Conservation (phyloP, 2,888 invertebrate species). For the Drosophila atripex region DNA sequence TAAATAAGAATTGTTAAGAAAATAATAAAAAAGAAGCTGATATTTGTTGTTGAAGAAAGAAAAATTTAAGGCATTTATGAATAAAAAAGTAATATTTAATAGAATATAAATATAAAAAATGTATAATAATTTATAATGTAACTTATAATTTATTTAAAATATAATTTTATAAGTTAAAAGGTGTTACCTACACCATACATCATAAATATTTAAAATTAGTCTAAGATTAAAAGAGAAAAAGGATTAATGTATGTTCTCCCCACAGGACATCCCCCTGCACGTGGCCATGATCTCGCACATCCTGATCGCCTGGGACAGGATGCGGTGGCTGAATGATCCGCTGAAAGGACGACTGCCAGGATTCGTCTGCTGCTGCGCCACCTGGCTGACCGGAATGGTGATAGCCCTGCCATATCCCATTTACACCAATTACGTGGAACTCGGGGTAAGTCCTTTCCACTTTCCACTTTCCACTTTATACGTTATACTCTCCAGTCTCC, state of each 20-base stretch:
- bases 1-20: too few relatives aligned
- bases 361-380: constrained; percentile 88
- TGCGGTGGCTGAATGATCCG: constrained; percentile 87
- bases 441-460: constrained; percentile 86
- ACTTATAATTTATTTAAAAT: too few relatives aligned
- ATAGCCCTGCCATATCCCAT: constrained; percentile 90
- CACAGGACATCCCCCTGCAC: constrained; percentile 89
- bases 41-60: too few relatives aligned
- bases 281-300: constrained; percentile 89
- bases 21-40: too few relatives aligned
- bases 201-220: neutral
- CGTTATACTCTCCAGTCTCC: neutral
- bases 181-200: too few relatives aligned
- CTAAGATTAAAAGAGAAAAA: too few relatives aligned
- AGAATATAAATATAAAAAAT: too few relatives aligned
- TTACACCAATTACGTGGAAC: constrained; percentile 89
- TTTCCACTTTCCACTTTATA: neutral
- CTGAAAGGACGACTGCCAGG: constrained; percentile 87
- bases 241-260: neutral
- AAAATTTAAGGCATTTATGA: too few relatives aligned
- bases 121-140: too few relatives aligned
- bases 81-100: too few relatives aligned
- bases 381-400: constrained; percentile 89
- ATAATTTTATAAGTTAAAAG: neutral
- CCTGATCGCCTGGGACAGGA: constrained; percentile 88